Evolutionary conservation across 2,113 vertebrate genomes (phyloP).

Genomic region (Salvator merianae): DNA sequence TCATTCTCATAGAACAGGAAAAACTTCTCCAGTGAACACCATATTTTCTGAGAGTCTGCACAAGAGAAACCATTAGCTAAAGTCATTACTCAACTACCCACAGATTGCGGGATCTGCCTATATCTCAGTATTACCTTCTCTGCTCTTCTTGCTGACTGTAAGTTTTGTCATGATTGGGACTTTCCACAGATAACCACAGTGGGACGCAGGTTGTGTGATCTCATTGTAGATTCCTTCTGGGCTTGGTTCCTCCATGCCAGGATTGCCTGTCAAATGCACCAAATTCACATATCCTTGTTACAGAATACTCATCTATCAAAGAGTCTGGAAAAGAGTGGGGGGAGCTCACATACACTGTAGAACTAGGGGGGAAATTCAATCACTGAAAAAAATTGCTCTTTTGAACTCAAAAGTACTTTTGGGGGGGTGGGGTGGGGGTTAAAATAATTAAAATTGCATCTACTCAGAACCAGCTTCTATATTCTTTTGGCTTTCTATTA

Average conservation of each 20-base stretch:
- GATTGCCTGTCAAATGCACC: background rate
- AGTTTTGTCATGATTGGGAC: constrained; percentile 71
- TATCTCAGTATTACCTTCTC: constrained; percentile 73
- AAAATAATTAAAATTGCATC: background rate
- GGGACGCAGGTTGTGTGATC: constrained; percentile 85
- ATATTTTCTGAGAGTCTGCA: constrained; percentile 86
- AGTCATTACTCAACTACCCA: background rate
- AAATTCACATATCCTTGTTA: background rate
- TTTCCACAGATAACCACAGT: constrained; percentile 88
- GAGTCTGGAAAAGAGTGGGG: background rate
- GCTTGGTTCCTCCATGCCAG: fast-evolving
- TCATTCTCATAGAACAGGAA: constrained; percentile 85
- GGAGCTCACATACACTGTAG: too few species aligned
- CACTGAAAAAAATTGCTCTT: background rate
- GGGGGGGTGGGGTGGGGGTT: too few species aligned
- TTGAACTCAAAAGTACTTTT: background rate
- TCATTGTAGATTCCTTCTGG: constrained; percentile 88
- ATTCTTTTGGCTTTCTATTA: background rate
- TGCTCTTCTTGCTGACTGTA: constrained; percentile 78
- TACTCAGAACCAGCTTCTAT: background rate
- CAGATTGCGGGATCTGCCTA: background rate
- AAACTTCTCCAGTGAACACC: constrained; percentile 84
- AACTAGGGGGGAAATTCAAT: too few species aligned
- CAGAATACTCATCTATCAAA: background rate
- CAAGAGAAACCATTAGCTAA: fast-evolving